Evolutionary conservation across 2,888 invertebrate species (phyloP).

Genomic region (Scaptomyza cyrtandrae): DNA sequence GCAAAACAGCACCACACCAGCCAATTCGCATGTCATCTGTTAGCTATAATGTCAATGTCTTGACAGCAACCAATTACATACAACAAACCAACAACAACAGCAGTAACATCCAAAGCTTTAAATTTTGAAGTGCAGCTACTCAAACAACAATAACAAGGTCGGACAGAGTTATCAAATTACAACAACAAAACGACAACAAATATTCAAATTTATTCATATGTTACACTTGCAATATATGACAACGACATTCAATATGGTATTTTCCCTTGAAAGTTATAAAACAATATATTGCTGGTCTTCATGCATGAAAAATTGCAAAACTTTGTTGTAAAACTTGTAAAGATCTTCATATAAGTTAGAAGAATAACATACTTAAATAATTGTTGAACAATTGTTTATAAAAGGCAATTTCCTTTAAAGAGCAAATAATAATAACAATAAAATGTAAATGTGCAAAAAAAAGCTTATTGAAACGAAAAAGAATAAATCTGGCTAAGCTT

Average conservation of each 20-base stretch:
- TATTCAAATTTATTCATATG: neutral
- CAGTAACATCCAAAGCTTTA: neutral
- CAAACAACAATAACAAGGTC: no score
- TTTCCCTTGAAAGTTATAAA: neutral
- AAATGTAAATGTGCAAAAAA: neutral
- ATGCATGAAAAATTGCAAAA: neutral
- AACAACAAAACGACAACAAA: neutral
- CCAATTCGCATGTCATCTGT: constrained; percentile 14
- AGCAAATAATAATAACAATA: no score
- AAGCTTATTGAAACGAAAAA: neutral
- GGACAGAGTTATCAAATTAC: constrained; percentile 15
- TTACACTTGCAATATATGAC: neutral
- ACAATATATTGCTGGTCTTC: neutral
- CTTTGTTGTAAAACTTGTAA: neutral
- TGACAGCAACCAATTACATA: constrained; percentile 45
- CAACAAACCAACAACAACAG: constrained; percentile 21
- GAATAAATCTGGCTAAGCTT: neutral
- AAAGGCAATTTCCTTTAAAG: no score
- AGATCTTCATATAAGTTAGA: no score
- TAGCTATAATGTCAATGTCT: constrained; percentile 42
- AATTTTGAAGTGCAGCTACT: no score
- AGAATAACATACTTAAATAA: neutral
- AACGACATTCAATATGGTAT: neutral
- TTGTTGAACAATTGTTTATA: neutral
- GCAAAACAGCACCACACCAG: constrained; percentile 5